Conservation (phyloP, 2,888 invertebrate species). For the Allophyes oxyacanthae region DNA sequence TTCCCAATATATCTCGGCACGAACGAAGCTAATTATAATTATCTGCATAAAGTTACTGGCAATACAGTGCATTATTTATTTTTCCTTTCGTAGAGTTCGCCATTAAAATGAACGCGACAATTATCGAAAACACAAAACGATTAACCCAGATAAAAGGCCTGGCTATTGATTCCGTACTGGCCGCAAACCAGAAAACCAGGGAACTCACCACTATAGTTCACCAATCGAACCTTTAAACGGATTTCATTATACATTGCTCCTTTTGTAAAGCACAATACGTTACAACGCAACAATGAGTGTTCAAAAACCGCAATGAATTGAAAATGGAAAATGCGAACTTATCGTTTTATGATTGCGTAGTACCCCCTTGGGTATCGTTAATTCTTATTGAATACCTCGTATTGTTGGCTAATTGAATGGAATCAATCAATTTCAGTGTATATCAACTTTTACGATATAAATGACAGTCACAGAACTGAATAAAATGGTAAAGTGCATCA, state of each 20-base stretch:
- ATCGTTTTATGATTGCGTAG: slow-evolving; percentile 8
- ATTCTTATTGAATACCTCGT: slow-evolving; percentile 69
- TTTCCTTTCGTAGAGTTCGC: slow-evolving; percentile 39
- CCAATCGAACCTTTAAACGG: slow-evolving; percentile 23
- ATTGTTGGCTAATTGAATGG: slow-evolving; percentile 71
- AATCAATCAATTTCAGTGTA: slow-evolving; percentile 58
- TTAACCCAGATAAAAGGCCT: slow-evolving; percentile 69
- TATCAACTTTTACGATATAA: slow-evolving; percentile 36
- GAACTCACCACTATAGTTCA: slow-evolving; percentile 29
- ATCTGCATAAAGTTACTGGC: slow-evolving; percentile 25
- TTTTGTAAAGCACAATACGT: slow-evolving; percentile 6
- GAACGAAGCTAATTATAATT: slow-evolving; percentile 13
- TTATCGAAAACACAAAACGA: slow-evolving; percentile 72
- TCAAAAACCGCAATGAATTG: slow-evolving; percentile 27
- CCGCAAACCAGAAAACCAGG: slow-evolving; percentile 65
- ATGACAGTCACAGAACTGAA: slow-evolving; percentile 22
- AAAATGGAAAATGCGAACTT: slow-evolving; percentile 11
- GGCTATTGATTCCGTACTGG: slow-evolving; percentile 62
- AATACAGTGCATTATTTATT: slow-evolving; percentile 40
- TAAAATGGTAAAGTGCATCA: slow-evolving; percentile 19
- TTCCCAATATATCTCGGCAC: no score
- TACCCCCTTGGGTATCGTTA: slow-evolving; percentile 56
- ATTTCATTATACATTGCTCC: slow-evolving; percentile 34
- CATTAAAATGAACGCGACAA: slow-evolving; percentile 68
- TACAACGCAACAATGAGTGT: background rate